Evolutionary conservation across 1,140 invertebrate genomes (phyloP).

Genomic region (Stenopsyche tienmushanensis): DNA sequence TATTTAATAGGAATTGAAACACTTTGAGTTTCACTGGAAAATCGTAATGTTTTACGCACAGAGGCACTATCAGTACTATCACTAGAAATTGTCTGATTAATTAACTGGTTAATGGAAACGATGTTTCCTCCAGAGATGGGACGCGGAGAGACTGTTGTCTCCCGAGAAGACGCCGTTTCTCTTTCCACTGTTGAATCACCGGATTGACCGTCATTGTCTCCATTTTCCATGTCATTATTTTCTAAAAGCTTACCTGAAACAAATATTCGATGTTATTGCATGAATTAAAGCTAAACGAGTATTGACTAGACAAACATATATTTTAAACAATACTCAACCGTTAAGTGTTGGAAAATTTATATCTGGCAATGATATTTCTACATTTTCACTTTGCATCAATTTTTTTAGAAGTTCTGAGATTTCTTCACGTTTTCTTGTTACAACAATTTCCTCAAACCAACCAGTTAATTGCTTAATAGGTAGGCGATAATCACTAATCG

Average conservation of each 20-base stretch:
- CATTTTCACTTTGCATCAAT: constrained; percentile 65
- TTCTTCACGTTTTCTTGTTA: constrained; percentile 77
- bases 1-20: constrained; percentile 21
- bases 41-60: constrained; percentile 14
- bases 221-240: constrained; percentile 49
- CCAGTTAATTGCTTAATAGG: constrained; percentile 73
- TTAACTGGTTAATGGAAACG: constrained; percentile 46
- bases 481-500: constrained; percentile 70
- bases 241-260: constrained; percentile 54
- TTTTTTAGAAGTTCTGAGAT: constrained; percentile 71
- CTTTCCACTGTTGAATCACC: constrained; percentile 19
- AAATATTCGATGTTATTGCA: no score
- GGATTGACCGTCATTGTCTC: constrained; percentile 36
- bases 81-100: constrained; percentile 11
- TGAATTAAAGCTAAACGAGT: not conserved
- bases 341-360: constrained; percentile 66
- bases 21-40: constrained; percentile 22
- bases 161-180: constrained; percentile 2
- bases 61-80: constrained; percentile 10
- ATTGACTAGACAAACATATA: constrained; percentile 1
- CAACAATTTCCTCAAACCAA: constrained; percentile 79
- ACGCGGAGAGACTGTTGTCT: constrained; percentile 1
- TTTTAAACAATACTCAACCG: constrained; percentile 49
- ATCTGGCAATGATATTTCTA: constrained; percentile 61
- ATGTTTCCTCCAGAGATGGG: constrained; percentile 28